Conservation (phyloP, 2,797 vertebrate species). For the Alectoris magna region DNA sequence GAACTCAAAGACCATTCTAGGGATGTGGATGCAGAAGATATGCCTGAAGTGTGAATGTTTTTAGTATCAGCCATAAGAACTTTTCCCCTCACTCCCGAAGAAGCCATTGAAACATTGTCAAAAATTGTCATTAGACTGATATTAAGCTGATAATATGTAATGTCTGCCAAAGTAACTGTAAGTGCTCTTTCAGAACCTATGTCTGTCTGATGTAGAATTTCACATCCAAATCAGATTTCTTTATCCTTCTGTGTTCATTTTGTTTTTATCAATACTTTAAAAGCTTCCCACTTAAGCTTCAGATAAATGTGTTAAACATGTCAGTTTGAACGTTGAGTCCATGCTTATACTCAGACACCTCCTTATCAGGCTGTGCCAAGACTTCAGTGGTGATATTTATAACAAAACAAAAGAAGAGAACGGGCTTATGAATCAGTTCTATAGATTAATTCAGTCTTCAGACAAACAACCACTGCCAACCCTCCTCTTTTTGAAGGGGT, state of each 20-base stretch:
- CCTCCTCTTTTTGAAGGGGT: neutral
- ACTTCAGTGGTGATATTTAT: neutral
- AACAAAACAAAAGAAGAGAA: neutral
- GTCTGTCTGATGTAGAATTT: slow-evolving; percentile 20
- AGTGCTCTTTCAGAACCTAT: neutral
- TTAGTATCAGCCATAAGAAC: neutral
- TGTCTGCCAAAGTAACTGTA: neutral
- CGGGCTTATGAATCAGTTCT: neutral
- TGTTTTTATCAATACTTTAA: neutral
- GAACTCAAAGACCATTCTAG: neutral
- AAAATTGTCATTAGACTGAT: neutral
- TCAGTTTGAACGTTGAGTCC: neutral
- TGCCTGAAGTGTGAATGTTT: neutral
- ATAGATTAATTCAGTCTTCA: neutral
- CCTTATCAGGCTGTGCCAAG: neutral
- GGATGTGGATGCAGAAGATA: neutral
- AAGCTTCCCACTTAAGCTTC: neutral
- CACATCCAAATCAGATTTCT: neutral
- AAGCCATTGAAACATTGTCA: neutral
- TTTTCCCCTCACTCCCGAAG: neutral
- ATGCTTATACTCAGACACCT: neutral
- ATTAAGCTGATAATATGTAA: neutral
- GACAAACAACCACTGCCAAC: neutral
- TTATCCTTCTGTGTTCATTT: neutral
- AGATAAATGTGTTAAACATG: neutral